phyloP scores from a whole-genome alignment of 2,113 vertebrate genomes.

The Albula glossodonta region DNA sequence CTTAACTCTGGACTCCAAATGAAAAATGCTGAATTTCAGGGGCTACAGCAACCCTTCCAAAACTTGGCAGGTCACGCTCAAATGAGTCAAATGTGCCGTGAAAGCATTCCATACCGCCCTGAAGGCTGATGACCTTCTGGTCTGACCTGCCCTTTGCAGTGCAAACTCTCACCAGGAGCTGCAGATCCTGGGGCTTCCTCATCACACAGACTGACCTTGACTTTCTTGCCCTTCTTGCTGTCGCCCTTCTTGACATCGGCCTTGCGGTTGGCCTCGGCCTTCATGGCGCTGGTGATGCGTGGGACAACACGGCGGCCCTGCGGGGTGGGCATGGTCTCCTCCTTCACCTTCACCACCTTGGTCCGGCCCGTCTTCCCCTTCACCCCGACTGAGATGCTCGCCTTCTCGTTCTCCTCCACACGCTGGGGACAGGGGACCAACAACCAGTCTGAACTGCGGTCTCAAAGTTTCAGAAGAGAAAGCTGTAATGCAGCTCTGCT shows the following conservation, averaged over 20 bases:
- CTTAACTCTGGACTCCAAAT: no score
- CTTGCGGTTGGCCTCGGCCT: conserved; percentile 85
- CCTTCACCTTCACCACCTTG: conserved; percentile 75
- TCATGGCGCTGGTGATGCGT: conserved; percentile 86
- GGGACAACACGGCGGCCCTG: conserved; percentile 84
- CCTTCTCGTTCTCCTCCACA: conserved; percentile 79
- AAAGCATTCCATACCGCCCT: no score
- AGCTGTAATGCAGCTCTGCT: no score
- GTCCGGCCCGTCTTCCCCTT: conserved; percentile 71
- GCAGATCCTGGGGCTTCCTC: no score
- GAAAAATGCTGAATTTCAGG: no score
- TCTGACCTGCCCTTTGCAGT: no score
- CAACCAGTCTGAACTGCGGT: not conserved
- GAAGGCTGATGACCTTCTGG: no score
- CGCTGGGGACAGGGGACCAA: conserved; percentile 45
- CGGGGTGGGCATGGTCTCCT: conserved; percentile 85
- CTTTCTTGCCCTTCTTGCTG: conserved; percentile 65
- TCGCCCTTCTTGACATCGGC: conserved; percentile 55
- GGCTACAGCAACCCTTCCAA: no score
- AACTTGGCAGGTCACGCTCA: no score
- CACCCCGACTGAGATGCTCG: conserved; percentile 58
- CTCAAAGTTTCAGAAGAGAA: no score
- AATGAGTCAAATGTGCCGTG: no score
- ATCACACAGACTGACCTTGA: conserved; percentile 75
- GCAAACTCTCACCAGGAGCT: no score